A percentile compares a stretch with the other conserved stretches of the same genome.
phyloP scores from a whole-genome alignment of 2,888 invertebrate genomes.

The Euproctis similis region DNA sequence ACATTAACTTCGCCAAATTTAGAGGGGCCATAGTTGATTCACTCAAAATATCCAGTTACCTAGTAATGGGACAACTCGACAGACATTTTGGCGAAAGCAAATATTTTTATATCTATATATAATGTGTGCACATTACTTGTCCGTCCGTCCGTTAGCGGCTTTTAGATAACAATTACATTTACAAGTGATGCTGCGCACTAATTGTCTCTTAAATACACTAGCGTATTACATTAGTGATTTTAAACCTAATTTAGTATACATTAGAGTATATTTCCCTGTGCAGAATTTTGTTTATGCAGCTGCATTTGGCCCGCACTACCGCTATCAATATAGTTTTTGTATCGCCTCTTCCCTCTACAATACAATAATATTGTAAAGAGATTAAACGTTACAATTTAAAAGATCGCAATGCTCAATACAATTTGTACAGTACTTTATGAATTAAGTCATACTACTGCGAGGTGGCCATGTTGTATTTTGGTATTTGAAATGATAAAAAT shows the following conservation, averaged over 20 bases:
- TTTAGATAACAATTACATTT: constrained; percentile 18
- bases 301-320: constrained; percentile 22
- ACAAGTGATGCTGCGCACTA: constrained; percentile 7
- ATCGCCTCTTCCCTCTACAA: constrained; percentile 48
- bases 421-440: too few species aligned
- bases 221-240: not conserved
- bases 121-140: constrained; percentile 8
- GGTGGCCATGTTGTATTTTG: too few species aligned
- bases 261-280: not conserved
- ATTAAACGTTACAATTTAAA: constrained; percentile 53
- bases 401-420: constrained; percentile 31
- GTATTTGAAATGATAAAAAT: too few species aligned
- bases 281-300: constrained; percentile 30
- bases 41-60: constrained; percentile 7
- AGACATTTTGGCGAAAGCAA: constrained; percentile 14
- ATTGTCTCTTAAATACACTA: constrained; percentile 1
- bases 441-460: too few species aligned
- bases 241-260: not conserved
- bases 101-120: constrained; percentile 33
- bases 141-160: constrained; percentile 2
- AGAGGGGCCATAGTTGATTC: not conserved
- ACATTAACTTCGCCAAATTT: too few species aligned
- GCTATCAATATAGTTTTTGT: too few species aligned
- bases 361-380: constrained; percentile 54
- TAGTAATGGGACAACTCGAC: not conserved